Percentiles rank a stretch among this genome's conserved stretches.
phyloP scores from a whole-genome alignment of 2,113 vertebrate genomes.

The Kryptolebias marmoratus region DNA sequence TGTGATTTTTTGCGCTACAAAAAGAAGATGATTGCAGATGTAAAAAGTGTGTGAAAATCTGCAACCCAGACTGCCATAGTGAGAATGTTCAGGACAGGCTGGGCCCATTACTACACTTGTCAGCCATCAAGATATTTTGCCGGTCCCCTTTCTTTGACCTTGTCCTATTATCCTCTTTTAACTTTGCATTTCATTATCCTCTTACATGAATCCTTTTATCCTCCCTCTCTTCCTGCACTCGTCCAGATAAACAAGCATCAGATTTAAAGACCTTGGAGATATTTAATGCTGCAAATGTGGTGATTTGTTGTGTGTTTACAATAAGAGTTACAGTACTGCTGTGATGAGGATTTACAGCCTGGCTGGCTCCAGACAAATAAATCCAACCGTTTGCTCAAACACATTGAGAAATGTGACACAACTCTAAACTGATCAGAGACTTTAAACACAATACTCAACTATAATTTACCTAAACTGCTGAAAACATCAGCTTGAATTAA shows the following conservation, averaged over 20 bases:
- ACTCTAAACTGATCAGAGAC: no score
- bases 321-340: background rate
- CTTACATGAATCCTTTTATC: constrained; percentile 68
- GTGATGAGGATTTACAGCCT: background rate
- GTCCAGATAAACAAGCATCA: constrained; percentile 39
- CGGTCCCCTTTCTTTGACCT: constrained; percentile 44
- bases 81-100: background rate
- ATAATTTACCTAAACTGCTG: background rate
- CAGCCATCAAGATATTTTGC: constrained; percentile 17
- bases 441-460: background rate
- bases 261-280: constrained; percentile 13
- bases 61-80: background rate
- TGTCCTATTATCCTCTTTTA: constrained; percentile 57
- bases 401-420: background rate
- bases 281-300: constrained; percentile 2
- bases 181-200: constrained; percentile 66
- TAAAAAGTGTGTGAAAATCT: constrained; percentile 12
- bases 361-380: background rate
- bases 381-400: background rate
- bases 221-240: constrained; percentile 40
- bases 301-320: constrained; percentile 10
- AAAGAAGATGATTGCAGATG: constrained; percentile 8
- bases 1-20: constrained; percentile 19
- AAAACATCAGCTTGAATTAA: background rate
- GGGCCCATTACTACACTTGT: constrained; percentile 5